Conservation (phyloP, 2,113 vertebrate genomes). For the Grus americana region DNA sequence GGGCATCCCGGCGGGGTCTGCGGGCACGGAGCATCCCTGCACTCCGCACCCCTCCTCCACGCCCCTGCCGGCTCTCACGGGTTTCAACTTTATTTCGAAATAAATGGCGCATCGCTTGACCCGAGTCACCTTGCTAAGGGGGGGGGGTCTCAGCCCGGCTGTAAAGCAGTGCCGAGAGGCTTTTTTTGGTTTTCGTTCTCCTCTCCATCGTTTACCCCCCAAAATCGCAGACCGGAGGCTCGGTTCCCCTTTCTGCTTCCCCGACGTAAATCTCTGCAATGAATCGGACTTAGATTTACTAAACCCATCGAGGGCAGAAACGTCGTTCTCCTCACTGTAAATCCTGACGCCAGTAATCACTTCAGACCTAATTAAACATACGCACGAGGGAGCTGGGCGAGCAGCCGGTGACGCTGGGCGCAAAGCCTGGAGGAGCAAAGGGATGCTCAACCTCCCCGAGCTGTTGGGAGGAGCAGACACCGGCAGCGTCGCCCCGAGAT, state of each 20-base stretch:
- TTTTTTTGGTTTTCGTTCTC: too few relatives aligned
- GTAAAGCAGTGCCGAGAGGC: too few relatives aligned
- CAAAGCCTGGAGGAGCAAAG: background rate
- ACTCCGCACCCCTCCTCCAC: too few relatives aligned
- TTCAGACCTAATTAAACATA: background rate
- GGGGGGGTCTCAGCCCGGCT: background rate
- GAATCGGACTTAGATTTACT: too few relatives aligned
- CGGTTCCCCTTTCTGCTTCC: accelerated
- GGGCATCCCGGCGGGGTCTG: background rate
- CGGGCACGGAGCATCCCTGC: background rate
- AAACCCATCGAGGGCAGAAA: accelerated
- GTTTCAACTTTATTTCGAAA: background rate
- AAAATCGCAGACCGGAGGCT: background rate
- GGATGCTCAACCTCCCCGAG: background rate
- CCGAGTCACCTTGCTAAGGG: too few relatives aligned
- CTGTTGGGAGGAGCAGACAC: too few relatives aligned
- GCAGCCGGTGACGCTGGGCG: background rate
- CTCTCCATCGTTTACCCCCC: too few relatives aligned
- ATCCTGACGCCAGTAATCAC: too few relatives aligned
- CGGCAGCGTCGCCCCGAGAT: too few relatives aligned
- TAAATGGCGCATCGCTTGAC: too few relatives aligned
- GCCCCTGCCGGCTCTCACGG: background rate
- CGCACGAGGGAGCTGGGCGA: background rate
- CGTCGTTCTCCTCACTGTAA: too few relatives aligned
- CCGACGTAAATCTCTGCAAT: background rate